phyloP scores from a whole-genome alignment of 1,140 invertebrate genomes.

The Achroia grisella region DNA sequence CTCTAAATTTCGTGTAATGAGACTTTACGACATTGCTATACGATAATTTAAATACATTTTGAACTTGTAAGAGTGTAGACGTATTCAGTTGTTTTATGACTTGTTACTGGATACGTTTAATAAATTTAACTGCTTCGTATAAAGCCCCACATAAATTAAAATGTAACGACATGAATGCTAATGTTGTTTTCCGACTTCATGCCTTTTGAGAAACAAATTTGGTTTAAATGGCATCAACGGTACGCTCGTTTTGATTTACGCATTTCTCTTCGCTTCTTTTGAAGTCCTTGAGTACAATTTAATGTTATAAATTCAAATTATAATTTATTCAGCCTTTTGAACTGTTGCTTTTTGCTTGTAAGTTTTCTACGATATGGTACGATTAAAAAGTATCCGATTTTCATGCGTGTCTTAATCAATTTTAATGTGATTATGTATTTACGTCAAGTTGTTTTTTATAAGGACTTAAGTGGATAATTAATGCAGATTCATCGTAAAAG shows the following conservation, averaged over 20 bases:
- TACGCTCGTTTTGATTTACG: constrained; percentile 10
- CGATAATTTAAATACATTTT: constrained; percentile 6
- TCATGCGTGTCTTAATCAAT: no score
- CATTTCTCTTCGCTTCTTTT: neutral
- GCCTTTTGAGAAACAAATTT: constrained; percentile 14
- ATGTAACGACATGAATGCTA: constrained; percentile 23
- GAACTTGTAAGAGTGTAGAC: constrained; percentile 11
- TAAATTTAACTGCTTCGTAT: constrained; percentile 20
- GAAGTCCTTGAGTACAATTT: constrained; percentile 6
- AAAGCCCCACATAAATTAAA: constrained; percentile 23
- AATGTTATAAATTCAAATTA: constrained; percentile 4
- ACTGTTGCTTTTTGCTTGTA: neutral
- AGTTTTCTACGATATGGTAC: no score
- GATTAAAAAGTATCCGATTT: no score
- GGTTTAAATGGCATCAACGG: constrained; percentile 10
- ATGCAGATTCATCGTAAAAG: no score
- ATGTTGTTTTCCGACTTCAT: constrained; percentile 20
- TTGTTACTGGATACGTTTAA: constrained; percentile 27
- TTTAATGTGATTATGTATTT: no score
- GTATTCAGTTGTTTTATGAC: constrained; percentile 22
- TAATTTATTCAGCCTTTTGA: constrained; percentile 1
- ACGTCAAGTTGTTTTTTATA: no score
- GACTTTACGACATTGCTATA: no score
- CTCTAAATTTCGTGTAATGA: no score
- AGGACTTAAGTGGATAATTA: no score